phyloP scores from a whole-genome alignment of 2,113 vertebrate genomes.

The Trematomus loennbergii region DNA sequence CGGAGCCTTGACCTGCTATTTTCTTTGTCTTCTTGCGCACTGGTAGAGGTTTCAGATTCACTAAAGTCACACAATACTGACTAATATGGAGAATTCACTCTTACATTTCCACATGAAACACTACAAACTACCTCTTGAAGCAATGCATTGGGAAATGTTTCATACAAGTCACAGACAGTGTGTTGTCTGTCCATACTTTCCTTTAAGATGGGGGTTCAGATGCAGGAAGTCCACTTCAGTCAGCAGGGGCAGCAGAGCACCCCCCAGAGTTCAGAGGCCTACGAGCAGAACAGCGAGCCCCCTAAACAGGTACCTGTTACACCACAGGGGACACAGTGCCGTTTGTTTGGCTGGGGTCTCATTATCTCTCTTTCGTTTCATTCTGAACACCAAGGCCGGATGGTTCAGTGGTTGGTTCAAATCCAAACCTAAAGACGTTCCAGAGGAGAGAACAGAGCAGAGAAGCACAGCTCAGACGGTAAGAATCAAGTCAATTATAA shows the following conservation, averaged over 20 bases:
- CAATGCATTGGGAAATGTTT: background rate
- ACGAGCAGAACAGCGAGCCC: slow-evolving; percentile 9
- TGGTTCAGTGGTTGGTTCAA: slow-evolving; percentile 94
- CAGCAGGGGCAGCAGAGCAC: slow-evolving; percentile 5
- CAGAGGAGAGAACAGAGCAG: slow-evolving; percentile 34
- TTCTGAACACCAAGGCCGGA: slow-evolving; percentile 84
- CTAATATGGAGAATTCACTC: too few relatives aligned
- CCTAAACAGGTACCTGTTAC: slow-evolving; percentile 56
- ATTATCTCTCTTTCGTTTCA: slow-evolving; percentile 10
- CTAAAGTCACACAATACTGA: too few relatives aligned
- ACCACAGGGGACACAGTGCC: background rate
- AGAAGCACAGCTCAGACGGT: slow-evolving; percentile 44
- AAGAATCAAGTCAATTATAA: background rate
- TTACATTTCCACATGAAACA: too few relatives aligned
- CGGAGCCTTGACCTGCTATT: too few relatives aligned
- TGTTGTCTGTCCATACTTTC: background rate
- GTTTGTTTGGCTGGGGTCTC: background rate
- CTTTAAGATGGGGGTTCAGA: slow-evolving; percentile 37
- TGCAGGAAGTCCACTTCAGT: slow-evolving; percentile 9
- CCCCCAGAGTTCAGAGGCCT: background rate
- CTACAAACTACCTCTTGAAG: background rate
- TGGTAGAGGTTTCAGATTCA: too few relatives aligned
- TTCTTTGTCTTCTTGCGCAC: too few relatives aligned
- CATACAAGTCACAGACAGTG: background rate
- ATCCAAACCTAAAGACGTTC: slow-evolving; percentile 76